Evolutionary conservation across 2,888 invertebrate species (phyloP).

Genomic region (Drosophila percnosoma): DNA sequence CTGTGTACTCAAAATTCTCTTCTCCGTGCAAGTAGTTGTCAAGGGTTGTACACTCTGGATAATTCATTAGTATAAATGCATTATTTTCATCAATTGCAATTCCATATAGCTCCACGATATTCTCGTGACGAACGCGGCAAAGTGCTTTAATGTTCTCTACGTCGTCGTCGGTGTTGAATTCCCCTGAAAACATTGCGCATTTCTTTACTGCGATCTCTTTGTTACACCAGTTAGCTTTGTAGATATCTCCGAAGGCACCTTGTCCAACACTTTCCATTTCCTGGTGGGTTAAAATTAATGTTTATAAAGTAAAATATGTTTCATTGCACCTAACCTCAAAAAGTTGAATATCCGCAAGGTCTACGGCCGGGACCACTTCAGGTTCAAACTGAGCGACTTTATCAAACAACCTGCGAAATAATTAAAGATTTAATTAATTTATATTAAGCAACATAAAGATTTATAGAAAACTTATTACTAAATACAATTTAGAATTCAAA

Average conservation of each 20-base stretch:
- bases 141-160: neutral
- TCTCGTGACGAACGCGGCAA: neutral
- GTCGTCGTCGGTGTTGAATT: neutral
- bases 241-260: slow-evolving; percentile 4
- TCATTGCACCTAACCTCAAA: neutral
- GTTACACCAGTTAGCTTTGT: slow-evolving; percentile 1
- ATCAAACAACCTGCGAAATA: neutral
- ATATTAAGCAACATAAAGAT: neutral
- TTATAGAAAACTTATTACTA: neutral
- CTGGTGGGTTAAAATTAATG: neutral
- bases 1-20: neutral
- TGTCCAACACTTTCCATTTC: neutral
- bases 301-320: neutral
- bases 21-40: slow-evolving; percentile 9
- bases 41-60: slow-evolving; percentile 7
- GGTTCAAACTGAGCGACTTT: neutral
- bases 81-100: neutral
- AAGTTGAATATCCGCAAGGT: no score
- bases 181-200: neutral
- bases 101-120: slow-evolving; percentile 16
- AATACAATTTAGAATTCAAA: neutral
- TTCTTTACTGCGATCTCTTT: no score
- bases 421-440: neutral
- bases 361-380: neutral
- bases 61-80: neutral